Conservation (phyloP, 2,888 invertebrate species). For the Luffia ferchaultella region DNA sequence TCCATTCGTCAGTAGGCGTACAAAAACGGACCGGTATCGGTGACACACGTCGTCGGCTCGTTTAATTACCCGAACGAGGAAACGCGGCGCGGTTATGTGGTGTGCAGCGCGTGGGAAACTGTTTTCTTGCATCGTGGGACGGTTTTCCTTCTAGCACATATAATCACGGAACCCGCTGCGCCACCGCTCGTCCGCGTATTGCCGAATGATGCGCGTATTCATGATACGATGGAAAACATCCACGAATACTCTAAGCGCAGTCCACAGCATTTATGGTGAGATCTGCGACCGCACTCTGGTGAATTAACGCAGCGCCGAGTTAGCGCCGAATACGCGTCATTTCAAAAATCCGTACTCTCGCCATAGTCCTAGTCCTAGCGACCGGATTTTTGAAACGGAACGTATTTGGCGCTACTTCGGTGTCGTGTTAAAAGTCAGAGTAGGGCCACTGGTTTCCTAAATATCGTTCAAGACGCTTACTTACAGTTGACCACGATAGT, state of each 20-base stretch:
- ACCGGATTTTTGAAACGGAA: no score
- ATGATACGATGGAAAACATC: no score
- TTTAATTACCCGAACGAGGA: background rate
- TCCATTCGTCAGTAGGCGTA: background rate
- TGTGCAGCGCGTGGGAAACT: background rate
- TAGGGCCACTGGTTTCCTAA: no score
- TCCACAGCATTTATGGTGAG: background rate
- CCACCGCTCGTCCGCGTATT: background rate
- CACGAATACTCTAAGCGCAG: no score
- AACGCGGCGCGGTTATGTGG: background rate
- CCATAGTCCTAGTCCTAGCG: no score
- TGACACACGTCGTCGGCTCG: background rate
- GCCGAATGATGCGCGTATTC: background rate
- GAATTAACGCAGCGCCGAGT: background rate
- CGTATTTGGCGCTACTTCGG: no score
- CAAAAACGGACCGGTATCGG: background rate
- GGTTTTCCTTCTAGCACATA: background rate
- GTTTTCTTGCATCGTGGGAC: background rate
- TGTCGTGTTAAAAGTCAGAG: no score
- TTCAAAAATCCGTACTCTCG: no score
- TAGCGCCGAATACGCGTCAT: no score
- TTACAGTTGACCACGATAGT: no score
- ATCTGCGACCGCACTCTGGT: background rate
- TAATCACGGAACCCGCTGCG: background rate
- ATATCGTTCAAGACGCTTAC: no score